phyloP scores from a whole-genome alignment of 2,797 vertebrate species.

The Etheostoma nigrum region DNA sequence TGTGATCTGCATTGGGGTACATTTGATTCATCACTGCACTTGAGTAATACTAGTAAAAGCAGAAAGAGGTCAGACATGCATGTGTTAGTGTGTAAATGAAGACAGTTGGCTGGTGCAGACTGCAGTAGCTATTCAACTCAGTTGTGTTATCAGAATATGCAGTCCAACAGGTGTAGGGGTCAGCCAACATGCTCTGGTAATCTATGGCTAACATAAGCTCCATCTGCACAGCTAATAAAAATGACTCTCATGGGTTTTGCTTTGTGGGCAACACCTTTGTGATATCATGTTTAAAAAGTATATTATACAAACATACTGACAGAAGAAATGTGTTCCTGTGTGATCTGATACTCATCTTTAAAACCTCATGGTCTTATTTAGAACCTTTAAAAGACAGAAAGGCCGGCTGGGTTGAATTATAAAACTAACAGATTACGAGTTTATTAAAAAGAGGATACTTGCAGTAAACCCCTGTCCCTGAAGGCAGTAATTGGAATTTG shows the following conservation, averaged over 20 bases:
- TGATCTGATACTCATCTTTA: background rate
- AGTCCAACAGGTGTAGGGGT: slow-evolving; percentile 21
- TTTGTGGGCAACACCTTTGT: background rate
- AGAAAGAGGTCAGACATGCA: slow-evolving; percentile 13
- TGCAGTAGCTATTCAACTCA: slow-evolving; percentile 17
- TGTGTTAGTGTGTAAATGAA: slow-evolving; percentile 16
- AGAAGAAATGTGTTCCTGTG: background rate
- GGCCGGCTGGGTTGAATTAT: background rate
- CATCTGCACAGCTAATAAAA: slow-evolving; percentile 27
- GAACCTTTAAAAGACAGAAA: background rate
- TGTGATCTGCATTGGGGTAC: background rate
- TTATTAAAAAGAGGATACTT: background rate
- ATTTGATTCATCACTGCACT: slow-evolving; percentile 22
- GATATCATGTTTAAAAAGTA: background rate
- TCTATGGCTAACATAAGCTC: slow-evolving; percentile 1
- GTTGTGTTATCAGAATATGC: slow-evolving; percentile 13
- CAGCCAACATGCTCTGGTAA: slow-evolving; percentile 16
- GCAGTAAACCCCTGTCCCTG: background rate
- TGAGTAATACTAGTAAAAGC: background rate
- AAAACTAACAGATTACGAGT: background rate
- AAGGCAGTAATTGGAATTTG: background rate
- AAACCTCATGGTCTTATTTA: background rate
- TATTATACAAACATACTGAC: background rate
- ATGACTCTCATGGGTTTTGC: background rate
- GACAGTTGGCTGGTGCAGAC: slow-evolving; percentile 4